phyloP scores from a whole-genome alignment of 2,797 vertebrate genomes.

The Takifugu rubripes region DNA sequence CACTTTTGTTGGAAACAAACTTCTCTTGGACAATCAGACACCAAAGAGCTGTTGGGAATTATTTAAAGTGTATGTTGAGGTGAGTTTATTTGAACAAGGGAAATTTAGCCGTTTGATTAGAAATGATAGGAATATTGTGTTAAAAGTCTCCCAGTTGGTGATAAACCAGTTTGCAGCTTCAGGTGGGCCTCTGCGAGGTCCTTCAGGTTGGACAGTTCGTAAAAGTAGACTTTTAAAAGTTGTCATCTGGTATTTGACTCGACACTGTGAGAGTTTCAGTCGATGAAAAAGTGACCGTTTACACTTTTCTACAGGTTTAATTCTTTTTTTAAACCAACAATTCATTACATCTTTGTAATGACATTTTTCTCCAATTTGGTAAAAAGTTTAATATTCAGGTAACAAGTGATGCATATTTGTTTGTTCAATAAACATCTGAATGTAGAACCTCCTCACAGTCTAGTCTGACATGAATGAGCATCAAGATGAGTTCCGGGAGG shows the following conservation, averaged over 20 bases:
- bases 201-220: constrained; percentile 12
- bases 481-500: constrained; percentile 8
- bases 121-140: constrained; percentile 13
- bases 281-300: constrained; percentile 20
- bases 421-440: constrained; percentile 77
- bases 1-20: constrained; percentile 33
- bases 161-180: constrained; percentile 27
- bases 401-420: constrained; percentile 36
- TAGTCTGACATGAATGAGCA: constrained; percentile 21
- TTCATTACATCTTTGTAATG: constrained; percentile 4
- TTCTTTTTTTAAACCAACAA: constrained; percentile 20
- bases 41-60: constrained; percentile 51
- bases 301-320: constrained; percentile 41
- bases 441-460: constrained; percentile 52
- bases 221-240: constrained; percentile 26
- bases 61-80: constrained; percentile 26
- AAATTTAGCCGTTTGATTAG: constrained; percentile 5
- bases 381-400: constrained; percentile 24
- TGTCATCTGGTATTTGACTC: constrained; percentile 14
- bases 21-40: constrained; percentile 51
- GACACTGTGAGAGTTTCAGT: constrained; percentile 13
- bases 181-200: constrained; percentile 16
- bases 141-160: constrained; percentile 17
- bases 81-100: constrained; percentile 12
- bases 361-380: constrained; percentile 6